Evolutionary conservation across 2,797 vertebrate species (phyloP).

Genomic region (Podarcis lilfordi): DNA sequence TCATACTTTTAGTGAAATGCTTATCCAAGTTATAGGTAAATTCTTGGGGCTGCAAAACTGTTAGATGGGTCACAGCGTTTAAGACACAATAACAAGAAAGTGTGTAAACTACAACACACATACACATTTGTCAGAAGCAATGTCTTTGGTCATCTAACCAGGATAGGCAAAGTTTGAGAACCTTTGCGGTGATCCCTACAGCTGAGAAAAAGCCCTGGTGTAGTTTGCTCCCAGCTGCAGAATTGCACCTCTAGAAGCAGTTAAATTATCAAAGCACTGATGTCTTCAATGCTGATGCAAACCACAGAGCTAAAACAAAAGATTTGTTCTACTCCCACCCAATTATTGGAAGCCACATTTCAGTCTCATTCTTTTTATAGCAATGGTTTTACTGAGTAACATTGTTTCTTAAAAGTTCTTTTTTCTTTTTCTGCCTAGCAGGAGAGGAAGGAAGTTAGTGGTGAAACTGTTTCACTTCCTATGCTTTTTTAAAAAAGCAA

Average conservation of each 20-base stretch:
- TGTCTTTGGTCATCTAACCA: not conserved
- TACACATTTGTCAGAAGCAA: no score
- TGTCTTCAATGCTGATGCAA: not conserved
- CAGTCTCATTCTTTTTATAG: not conserved
- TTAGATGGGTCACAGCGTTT: no score
- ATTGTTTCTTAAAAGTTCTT: constrained; percentile 4
- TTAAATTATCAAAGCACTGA: not conserved
- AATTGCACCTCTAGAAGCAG: not conserved
- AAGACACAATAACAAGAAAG: no score
- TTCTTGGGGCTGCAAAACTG: no score
- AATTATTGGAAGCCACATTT: not conserved
- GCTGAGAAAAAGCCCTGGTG: not conserved
- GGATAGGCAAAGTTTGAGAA: not conserved
- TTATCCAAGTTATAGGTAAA: no score
- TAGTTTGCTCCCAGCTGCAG: not conserved
- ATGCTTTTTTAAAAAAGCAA: not conserved
- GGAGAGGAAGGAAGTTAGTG: constrained; percentile 53
- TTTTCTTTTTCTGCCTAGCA: not conserved
- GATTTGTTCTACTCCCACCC: not conserved
- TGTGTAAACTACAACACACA: no score
- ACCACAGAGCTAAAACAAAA: not conserved
- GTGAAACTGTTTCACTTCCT: constrained; percentile 46
- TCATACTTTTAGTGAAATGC: no score
- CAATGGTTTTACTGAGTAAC: accelerated
- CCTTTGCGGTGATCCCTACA: not conserved